These are phyloP conservation scores for Sycobia sp. DNA, from an alignment of 1,140 invertebrate genomes.

Conservation along the genomic window DNA sequence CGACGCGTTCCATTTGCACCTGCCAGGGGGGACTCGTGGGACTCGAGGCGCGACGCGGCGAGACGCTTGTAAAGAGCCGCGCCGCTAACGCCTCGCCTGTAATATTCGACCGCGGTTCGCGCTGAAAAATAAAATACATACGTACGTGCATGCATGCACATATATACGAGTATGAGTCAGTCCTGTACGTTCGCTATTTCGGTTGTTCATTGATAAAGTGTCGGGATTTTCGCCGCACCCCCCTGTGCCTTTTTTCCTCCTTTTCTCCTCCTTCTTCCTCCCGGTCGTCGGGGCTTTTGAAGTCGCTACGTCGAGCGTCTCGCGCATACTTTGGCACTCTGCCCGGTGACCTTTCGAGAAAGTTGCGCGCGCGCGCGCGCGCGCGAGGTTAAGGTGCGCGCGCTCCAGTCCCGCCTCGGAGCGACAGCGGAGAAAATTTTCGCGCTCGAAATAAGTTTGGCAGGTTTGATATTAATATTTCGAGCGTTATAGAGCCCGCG, in stretches of 20 bases:
- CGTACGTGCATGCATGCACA: too few species aligned
- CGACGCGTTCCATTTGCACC: conserved; percentile 5
- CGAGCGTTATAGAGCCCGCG: conserved; percentile 3
- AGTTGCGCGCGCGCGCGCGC: too few species aligned
- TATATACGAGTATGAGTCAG: too few species aligned
- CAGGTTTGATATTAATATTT: conserved; percentile 18
- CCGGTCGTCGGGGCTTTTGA: too few species aligned
- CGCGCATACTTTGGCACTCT: conserved; percentile 15
- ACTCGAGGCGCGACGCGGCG: not conserved
- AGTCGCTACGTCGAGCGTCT: not conserved
- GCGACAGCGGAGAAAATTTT: not conserved
- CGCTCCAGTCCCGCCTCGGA: not conserved
- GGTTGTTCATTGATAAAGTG: conserved; percentile 21
- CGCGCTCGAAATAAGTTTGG: conserved; percentile 25
- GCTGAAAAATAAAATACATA: conserved; percentile 7
- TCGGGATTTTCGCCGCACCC: not conserved
- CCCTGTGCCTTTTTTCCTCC: not conserved
- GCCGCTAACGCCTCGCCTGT: not conserved
- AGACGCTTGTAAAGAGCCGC: not conserved
- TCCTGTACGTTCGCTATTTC: conserved; percentile 17
- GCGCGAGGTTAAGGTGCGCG: conserved; percentile 16
- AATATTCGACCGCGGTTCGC: not conserved
- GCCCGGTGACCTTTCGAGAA: conserved; percentile 9
- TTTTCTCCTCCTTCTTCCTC: too few species aligned
- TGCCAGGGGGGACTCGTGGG: not conserved